Percentiles rank a stretch among this genome's conserved stretches.
These are phyloP conservation scores for Cottus gobio DNA, from an alignment of 2,113 vertebrate genomes.

Conservation along the genomic window DNA sequence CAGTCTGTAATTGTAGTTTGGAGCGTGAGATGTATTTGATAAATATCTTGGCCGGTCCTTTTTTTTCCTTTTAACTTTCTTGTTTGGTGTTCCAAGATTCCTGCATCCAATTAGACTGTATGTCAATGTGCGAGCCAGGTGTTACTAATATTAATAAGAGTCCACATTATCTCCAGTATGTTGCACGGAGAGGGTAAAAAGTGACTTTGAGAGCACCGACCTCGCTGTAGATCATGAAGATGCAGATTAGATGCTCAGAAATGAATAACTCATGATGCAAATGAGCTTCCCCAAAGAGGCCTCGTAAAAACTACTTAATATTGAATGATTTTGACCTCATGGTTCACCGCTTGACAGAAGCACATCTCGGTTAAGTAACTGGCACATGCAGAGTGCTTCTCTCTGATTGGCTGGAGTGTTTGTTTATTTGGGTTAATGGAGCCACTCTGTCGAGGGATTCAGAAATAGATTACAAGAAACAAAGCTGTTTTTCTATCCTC, in stretches of 20 bases:
- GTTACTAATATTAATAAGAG: neutral
- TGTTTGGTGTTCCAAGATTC: neutral
- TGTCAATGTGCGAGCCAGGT: neutral
- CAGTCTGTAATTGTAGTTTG: conserved; percentile 6
- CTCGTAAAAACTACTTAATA: neutral
- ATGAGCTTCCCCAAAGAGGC: neutral
- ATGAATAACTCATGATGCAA: neutral
- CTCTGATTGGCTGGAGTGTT: conserved; percentile 4
- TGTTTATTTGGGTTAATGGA: conserved; percentile 9
- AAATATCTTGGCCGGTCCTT: neutral
- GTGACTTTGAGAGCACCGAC: neutral
- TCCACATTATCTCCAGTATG: conserved; percentile 1
- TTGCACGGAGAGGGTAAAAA: neutral
- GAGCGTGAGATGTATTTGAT: neutral
- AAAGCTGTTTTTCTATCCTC: neutral
- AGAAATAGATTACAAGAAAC: neutral
- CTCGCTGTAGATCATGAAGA: neutral
- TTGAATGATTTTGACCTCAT: neutral
- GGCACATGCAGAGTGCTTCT: neutral
- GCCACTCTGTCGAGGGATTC: neutral
- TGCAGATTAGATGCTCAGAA: neutral
- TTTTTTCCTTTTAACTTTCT: neutral
- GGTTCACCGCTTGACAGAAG: neutral
- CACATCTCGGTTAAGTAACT: neutral
- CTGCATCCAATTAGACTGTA: neutral